phyloP scores from a whole-genome alignment of 2,113 vertebrate species.

The Leptobrachium ailaonicum region DNA sequence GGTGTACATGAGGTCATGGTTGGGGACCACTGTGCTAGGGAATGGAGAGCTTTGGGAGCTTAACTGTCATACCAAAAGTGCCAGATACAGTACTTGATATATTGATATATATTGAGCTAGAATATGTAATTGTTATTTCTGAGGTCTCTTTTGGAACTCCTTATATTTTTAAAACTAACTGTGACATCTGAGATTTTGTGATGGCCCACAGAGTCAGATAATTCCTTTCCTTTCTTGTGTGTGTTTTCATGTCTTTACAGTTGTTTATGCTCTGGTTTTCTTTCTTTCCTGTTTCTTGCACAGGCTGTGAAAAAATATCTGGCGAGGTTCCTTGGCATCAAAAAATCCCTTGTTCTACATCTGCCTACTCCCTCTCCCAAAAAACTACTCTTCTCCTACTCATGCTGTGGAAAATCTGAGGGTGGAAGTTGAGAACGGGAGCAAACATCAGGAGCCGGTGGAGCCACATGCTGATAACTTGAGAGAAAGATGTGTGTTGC shows the following conservation, averaged over 20 bases:
- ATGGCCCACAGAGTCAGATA: no score
- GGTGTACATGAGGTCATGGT: no score
- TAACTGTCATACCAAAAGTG: no score
- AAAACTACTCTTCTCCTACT: slow-evolving; percentile 51
- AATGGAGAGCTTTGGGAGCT: no score
- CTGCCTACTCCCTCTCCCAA: slow-evolving; percentile 64
- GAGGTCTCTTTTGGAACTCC: no score
- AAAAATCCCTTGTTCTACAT: slow-evolving; percentile 55
- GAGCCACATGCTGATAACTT: slow-evolving; percentile 6
- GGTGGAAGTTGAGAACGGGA: slow-evolving; percentile 37
- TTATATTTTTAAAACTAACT: no score
- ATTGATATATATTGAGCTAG: no score
- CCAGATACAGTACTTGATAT: no score
- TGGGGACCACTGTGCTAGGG: no score
- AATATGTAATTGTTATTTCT: no score
- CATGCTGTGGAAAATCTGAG: slow-evolving; percentile 57
- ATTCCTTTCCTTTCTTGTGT: neutral
- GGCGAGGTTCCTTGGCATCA: slow-evolving; percentile 69
- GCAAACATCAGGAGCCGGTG: slow-evolving; percentile 4
- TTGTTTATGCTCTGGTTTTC: no score
- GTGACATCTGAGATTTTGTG: no score
- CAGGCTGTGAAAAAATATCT: slow-evolving; percentile 80
- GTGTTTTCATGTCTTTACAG: slow-evolving; percentile 31
- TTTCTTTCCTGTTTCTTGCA: slow-evolving; percentile 49
- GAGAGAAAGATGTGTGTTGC: slow-evolving; percentile 9